Evolutionary conservation across 2,797 vertebrate genomes (phyloP), one percentile per base, ranked within the genome.

Genomic region (Hozukius guyotensis): DNA sequence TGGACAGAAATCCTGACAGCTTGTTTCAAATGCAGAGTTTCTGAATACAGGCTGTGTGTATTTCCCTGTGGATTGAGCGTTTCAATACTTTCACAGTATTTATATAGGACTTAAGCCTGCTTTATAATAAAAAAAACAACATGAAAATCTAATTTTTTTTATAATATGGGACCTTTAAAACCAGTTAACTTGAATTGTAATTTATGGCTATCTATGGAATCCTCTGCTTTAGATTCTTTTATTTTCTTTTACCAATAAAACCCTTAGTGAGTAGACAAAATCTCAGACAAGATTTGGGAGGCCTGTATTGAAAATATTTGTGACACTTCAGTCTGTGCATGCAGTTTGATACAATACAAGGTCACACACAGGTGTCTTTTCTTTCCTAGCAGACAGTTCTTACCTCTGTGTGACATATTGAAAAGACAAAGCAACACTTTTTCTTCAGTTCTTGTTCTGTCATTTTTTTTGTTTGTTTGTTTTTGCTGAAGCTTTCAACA

Each of bases 341-440:
- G 32, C 31, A 42, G 60, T 55, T 52, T 31, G 56, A 55, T 46
- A 24, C 20, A 67, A 22, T 22, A 62, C 57, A 49, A 72, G 66
- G 55, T 72, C 69, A 36, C 8, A 60, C 34, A 49, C 75, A 72
- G 61, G 66, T 72, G 42, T 22, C n/a, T 66, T 72, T 84, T 61
- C 27, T 53, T 52, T 62, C 14, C 12, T 22, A 61, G 29, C 4
- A 65, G 53, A 64, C 22, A 64, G 62, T 22, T 64, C 62, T 27
- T 2, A 46, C 63, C 38, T 73, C 34, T 74, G 25, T 82, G 18
- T 84, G 77, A 68, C 57, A 62, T 61, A 27, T 71, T 81, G 68
- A 84, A 32, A 77, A 57, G 72, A 66, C 75, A 79, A 75, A 83
- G 68, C 59, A 73, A 57, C 22, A 61, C 38, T 76, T 14, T 14